Percentiles rank a stretch among this genome's conserved stretches.
Evolutionary conservation across 1,140 invertebrate genomes (phyloP).

Genomic region (Dendrolimus punctatus): DNA sequence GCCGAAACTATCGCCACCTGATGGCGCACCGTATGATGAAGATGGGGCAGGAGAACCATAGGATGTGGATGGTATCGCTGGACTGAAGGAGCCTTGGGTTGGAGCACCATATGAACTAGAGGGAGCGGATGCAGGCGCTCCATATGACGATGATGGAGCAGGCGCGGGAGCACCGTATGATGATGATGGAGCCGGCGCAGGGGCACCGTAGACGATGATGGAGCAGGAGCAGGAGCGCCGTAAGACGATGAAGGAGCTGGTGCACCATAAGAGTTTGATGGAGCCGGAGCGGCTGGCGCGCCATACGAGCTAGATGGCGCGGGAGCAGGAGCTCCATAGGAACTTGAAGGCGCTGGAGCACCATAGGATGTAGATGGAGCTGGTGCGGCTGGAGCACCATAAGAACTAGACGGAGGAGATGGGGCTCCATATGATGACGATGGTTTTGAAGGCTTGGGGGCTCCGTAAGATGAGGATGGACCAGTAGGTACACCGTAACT

Average conservation of each 20-base stretch:
- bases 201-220: conserved; percentile 65
- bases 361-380: conserved; percentile 43
- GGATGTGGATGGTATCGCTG: conserved; percentile 28
- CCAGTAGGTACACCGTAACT: conserved; percentile 67
- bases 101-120: conserved; percentile 37
- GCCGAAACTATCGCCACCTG: conserved; percentile 13
- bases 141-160: conserved; percentile 46
- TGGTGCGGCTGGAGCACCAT: conserved; percentile 43
- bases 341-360: conserved; percentile 28
- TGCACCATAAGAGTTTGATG: conserved; percentile 32
- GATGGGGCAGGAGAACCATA: conserved; percentile 42
- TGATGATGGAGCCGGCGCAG: conserved; percentile 54
- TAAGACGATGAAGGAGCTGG: conserved; percentile 9
- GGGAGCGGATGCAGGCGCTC: conserved; percentile 52
- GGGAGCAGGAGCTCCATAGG: conserved; percentile 39
- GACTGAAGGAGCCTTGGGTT: conserved; percentile 42
- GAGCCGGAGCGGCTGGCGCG: conserved; percentile 37
- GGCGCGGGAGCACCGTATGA: conserved; percentile 64
- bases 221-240: conserved; percentile 14
- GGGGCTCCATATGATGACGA: conserved; percentile 37
- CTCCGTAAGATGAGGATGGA: conserved; percentile 44
- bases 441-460: conserved; percentile 54
- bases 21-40: conserved; percentile 65
- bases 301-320: conserved; percentile 32
- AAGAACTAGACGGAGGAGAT: conserved; percentile 54